phyloP scores from a whole-genome alignment of 2,113 vertebrate species.

The Barnardius zonarius region DNA sequence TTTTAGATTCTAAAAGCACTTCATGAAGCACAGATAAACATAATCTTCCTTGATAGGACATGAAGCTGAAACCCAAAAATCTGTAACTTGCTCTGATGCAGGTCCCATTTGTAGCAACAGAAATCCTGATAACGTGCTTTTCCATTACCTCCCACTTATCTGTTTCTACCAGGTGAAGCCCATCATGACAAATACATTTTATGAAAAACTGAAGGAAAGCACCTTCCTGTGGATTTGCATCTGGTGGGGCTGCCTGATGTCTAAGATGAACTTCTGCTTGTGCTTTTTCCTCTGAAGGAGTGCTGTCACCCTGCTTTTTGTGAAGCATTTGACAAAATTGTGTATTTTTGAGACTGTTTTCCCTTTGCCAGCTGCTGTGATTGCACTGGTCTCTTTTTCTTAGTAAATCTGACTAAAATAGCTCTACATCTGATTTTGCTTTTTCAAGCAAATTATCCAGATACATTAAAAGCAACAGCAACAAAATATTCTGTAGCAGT shows the following conservation, averaged over 20 bases:
- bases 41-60: not conserved
- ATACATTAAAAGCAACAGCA: not conserved
- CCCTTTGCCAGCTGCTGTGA: conserved; percentile 7
- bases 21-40: not conserved
- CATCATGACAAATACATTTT: not conserved
- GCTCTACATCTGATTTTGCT: not conserved
- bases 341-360: not conserved
- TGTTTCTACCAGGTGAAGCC: not conserved
- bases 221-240: not conserved
- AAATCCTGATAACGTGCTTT: not conserved
- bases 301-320: not conserved
- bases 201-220: not conserved
- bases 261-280: not conserved
- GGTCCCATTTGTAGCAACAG: not conserved
- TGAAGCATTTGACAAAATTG: not conserved
- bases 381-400: not conserved
- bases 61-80: not conserved
- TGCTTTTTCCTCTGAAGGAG: not conserved
- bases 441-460: not conserved
- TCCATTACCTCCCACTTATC: not conserved
- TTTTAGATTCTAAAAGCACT: not conserved
- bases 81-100: not conserved
- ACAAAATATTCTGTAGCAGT: not conserved
- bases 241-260: not conserved
- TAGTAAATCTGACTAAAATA: conserved; percentile 7